Evolutionary conservation across 2,888 invertebrate genomes (phyloP), one percentile per base, ranked within the genome.

Genomic region (Aleiodes testaceus): DNA sequence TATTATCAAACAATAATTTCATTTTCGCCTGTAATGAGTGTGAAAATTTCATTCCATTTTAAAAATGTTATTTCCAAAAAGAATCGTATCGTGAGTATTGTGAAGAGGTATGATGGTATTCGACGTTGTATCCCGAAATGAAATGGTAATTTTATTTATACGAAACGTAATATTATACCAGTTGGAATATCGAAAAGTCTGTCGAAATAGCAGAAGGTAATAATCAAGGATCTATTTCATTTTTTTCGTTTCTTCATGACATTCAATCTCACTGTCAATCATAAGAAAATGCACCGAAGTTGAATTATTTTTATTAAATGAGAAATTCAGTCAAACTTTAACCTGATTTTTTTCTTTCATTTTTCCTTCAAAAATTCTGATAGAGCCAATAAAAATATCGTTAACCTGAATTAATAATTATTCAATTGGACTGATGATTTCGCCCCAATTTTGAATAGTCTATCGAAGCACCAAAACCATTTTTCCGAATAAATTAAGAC

Each of bases 391-490:
- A 9, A 44, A 64, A 63, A 66, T 20, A 44, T 44, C 26, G 63
- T 63, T 12, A 63, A n/a, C 44, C 45, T 6, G n/a, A 22, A 16
- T 2, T 47, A 16, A 6, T 47, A 47, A 5, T 47, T 14, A 18
- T 63, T n/a, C 20, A 1, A 12, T 69, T 18, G n/a, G 63, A 63
- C 20, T 14, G 22, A 22, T 63, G 45, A n/a, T 9, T 59, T 59
- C 42, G 16, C 18, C 18, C 22, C 44, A 63, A 83, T 86, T 86
- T 85, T 77, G 82, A 81, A 77, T 86, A 86, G 82, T 87, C 87
- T 84, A 87, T 86, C 86, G 83, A 83, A 82, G 83, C 85, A 87
- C 87, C 84, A 87, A 86, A 81, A 86, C 76, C 83, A 78, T 75
- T 70, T 47, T 45, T n/a, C 66, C 49, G 47, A 49, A 70, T 68